These are phyloP conservation scores for Hypotaenidia philippensis DNA, from an alignment of 2,797 vertebrate species.

Conservation along the genomic window DNA sequence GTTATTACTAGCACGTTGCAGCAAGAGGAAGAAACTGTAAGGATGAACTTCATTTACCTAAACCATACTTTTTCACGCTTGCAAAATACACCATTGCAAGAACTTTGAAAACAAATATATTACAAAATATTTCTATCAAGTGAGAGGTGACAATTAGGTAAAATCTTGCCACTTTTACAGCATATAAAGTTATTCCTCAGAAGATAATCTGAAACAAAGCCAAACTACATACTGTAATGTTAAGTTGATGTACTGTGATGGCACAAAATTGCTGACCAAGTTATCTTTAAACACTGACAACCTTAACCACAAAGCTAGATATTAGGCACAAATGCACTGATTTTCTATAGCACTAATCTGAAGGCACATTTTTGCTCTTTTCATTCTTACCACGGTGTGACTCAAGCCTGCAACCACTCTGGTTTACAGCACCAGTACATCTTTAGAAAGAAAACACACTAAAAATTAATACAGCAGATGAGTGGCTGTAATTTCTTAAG, in stretches of 20 bases:
- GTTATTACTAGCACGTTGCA: background rate
- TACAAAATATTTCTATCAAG: background rate
- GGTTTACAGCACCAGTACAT: background rate
- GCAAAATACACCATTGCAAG: background rate
- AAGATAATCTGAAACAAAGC: background rate
- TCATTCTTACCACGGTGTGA: background rate
- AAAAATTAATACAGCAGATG: background rate
- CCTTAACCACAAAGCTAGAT: background rate
- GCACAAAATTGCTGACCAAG: background rate
- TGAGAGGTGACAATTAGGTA: background rate
- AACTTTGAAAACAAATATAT: background rate
- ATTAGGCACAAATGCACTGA: background rate
- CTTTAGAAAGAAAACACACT: conserved; percentile 8
- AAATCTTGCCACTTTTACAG: background rate
- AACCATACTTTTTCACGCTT: background rate
- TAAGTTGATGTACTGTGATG: rapidly evolving
- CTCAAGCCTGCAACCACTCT: background rate
- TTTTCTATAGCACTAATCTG: background rate
- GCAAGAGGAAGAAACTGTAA: background rate
- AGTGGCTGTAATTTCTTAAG: background rate
- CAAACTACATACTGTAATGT: background rate
- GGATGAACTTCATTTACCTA: background rate
- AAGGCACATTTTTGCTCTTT: background rate
- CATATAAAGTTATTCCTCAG: background rate
- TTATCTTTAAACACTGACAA: background rate